Evolutionary conservation across 2,113 vertebrate species (phyloP).

Genomic region (Tupaia tana): DNA sequence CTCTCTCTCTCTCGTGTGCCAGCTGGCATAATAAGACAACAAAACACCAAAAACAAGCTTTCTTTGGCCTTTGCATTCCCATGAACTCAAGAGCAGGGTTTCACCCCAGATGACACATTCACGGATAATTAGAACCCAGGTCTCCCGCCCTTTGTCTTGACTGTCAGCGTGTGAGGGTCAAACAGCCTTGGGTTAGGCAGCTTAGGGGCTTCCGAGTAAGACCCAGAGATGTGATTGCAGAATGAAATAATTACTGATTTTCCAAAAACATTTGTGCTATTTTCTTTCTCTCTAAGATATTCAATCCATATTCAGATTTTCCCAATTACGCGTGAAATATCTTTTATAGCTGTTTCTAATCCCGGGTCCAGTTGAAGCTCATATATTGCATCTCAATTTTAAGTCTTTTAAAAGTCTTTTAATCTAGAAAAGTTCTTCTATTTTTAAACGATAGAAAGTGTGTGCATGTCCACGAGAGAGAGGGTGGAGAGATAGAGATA

Average conservation of each 20-base stretch:
- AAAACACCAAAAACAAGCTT: not conserved
- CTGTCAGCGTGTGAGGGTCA: not conserved
- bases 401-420: not conserved
- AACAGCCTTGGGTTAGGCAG: not conserved
- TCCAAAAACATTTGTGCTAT: not conserved
- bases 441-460: not conserved
- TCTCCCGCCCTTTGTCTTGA: not conserved
- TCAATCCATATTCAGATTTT: not conserved
- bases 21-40: no score
- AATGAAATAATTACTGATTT: not conserved
- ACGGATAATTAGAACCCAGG: not conserved
- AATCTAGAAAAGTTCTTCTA: not conserved
- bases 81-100: constrained; percentile 3
- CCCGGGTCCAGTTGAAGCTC: not conserved
- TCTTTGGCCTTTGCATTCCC: not conserved
- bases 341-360: constrained; percentile 10
- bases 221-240: not conserved
- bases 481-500: no score
- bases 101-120: not conserved
- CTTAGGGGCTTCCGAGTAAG: not conserved
- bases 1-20: no score
- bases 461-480: no score
- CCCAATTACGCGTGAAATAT: not conserved
- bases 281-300: constrained; percentile 16
- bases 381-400: not conserved